These are phyloP conservation scores for Parnassius orleans DNA, from an alignment of 2,888 invertebrate genomes.

Conservation along the genomic window DNA sequence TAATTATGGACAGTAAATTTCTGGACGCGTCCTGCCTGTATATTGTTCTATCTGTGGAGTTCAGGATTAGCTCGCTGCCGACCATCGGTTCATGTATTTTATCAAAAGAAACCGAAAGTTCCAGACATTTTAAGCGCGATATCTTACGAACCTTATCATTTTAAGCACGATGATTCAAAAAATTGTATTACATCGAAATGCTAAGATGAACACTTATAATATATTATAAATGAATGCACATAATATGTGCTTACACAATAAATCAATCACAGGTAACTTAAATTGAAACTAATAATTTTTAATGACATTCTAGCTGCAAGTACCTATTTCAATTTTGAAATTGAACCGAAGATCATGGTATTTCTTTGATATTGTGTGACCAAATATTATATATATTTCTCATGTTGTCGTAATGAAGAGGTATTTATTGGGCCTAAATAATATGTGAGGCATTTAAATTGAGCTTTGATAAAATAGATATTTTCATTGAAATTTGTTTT, in stretches of 20 bases:
- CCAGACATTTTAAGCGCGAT: conserved; percentile 15
- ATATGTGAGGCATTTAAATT: no score
- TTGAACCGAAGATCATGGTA: no score
- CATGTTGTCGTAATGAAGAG: no score
- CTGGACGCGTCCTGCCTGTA: conserved; percentile 83
- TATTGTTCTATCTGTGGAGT: conserved; percentile 73
- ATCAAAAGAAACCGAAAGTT: conserved; percentile 24
- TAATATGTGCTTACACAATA: no score
- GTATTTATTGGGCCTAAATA: no score
- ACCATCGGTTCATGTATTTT: conserved; percentile 2
- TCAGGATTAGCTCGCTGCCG: conserved; percentile 60
- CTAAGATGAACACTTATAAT: background rate
- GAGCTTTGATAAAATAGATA: no score
- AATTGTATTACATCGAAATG: background rate
- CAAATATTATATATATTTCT: no score
- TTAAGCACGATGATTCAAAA: background rate
- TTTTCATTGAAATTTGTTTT: background rate
- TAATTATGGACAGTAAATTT: conserved; percentile 93
- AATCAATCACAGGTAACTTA: no score
- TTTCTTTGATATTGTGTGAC: no score
- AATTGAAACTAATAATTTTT: no score
- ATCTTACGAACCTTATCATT: background rate
- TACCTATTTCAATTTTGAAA: no score
- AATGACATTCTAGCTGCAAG: no score
- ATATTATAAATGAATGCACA: background rate